A percentile compares a stretch with the other conserved stretches of the same genome.
Conservation (phyloP, 2,888 invertebrate species). For the Euzophera pinguis region DNA sequence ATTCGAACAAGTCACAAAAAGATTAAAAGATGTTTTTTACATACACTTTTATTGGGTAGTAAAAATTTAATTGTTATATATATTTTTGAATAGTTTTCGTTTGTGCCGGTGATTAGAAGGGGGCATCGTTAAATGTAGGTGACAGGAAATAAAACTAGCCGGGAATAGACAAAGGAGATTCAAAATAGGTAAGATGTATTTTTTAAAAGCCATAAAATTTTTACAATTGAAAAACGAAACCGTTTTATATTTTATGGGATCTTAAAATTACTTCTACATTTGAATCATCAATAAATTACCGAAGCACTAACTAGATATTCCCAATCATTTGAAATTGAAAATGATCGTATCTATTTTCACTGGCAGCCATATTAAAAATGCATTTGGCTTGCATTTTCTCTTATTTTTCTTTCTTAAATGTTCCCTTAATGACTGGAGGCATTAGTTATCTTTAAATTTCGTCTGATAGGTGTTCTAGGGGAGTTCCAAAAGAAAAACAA, state of each 20-base stretch:
- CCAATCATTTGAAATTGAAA: neutral
- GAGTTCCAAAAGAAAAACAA: constrained; percentile 45
- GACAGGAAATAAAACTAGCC: constrained; percentile 35
- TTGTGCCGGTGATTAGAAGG: constrained; percentile 31
- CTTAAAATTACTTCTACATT: too few species aligned
- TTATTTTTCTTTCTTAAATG: constrained; percentile 40
- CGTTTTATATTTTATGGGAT: neutral
- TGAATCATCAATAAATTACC: neutral
- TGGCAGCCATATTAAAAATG: constrained; percentile 55
- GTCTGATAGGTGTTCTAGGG: constrained; percentile 58
- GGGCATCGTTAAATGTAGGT: constrained; percentile 39
- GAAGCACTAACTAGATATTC: neutral
- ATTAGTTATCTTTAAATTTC: constrained; percentile 77
- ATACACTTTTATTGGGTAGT: constrained; percentile 48
- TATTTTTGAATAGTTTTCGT: constrained; percentile 40
- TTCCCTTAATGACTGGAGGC: constrained; percentile 65
- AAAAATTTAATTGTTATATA: constrained; percentile 60
- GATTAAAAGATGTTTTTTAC: constrained; percentile 45
- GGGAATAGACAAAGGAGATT: constrained; percentile 21
- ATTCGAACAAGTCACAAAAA: constrained; percentile 38
- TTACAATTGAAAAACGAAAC: neutral
- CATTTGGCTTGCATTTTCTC: constrained; percentile 59
- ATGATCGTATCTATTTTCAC: neutral
- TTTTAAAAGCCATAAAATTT: constrained; percentile 5
- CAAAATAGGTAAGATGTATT: constrained; percentile 20